These are phyloP conservation scores for Eupeodes corollae DNA, from an alignment of 1,140 invertebrate species.

Conservation along the genomic window DNA sequence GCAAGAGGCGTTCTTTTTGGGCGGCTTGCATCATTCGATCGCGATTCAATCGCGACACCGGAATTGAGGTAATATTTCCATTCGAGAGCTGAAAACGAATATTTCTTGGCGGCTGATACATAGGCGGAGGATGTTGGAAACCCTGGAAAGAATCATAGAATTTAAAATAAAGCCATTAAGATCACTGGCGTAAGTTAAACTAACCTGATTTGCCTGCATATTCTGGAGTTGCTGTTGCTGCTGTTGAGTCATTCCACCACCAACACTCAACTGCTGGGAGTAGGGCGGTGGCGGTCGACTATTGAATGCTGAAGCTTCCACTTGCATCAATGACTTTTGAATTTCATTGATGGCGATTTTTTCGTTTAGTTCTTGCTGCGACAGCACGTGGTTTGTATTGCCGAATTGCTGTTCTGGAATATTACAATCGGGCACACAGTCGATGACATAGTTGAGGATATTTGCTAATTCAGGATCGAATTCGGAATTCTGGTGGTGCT, in stretches of 20 bases:
- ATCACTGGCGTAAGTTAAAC: too few species aligned
- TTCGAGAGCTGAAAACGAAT: too few species aligned
- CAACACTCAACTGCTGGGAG: conserved; percentile 34
- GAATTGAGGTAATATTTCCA: conserved; percentile 7
- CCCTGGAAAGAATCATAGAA: conserved; percentile 9
- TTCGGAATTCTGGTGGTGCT: conserved; percentile 9
- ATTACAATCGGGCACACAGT: conserved; percentile 52
- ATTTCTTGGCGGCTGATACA: conserved; percentile 14
- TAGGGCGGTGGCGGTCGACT: conserved; percentile 45
- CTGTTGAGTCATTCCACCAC: conserved; percentile 25
- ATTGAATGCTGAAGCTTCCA: conserved; percentile 52
- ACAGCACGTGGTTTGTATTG: neutral
- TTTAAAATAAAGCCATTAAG: neutral
- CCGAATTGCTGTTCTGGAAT: neutral
- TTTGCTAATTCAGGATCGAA: conserved; percentile 64
- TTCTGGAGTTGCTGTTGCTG: conserved; percentile 28
- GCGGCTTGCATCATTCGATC: conserved; percentile 32
- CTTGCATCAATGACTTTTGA: conserved; percentile 80
- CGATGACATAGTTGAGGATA: conserved; percentile 73
- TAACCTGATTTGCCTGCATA: too few species aligned
- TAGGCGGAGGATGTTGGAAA: conserved; percentile 33
- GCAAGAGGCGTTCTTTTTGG: conserved; percentile 47
- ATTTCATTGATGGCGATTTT: conserved; percentile 81
- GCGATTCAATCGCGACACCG: conserved; percentile 31
- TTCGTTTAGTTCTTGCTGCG: conserved; percentile 47